Conservation (phyloP, 2,113 vertebrate species). For the Cinclus mexicanus region DNA sequence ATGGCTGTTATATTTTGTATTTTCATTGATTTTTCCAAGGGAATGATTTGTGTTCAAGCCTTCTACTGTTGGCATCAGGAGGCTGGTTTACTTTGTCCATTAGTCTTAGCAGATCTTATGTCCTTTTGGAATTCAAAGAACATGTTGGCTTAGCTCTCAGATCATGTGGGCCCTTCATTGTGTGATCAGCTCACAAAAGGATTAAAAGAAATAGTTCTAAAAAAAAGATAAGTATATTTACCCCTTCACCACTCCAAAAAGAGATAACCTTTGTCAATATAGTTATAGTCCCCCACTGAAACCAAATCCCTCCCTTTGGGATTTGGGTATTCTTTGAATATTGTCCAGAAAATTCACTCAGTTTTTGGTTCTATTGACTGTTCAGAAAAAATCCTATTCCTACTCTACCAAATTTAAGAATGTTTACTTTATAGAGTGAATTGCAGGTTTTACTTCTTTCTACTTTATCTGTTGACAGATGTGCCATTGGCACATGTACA, state of each 20-base stretch:
- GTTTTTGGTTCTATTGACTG: not conserved
- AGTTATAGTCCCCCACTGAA: not conserved
- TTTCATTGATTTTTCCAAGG: not conserved
- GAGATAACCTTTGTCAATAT: not conserved
- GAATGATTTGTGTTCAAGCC: not conserved
- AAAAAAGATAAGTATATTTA: not conserved
- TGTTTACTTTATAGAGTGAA: not conserved
- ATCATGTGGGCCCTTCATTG: not conserved
- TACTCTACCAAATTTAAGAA: not conserved
- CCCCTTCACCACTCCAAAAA: rapidly evolving
- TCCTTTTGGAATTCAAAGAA: not conserved
- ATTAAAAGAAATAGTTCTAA: not conserved
- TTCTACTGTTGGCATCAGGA: not conserved
- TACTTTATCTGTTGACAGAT: not conserved
- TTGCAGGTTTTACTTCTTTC: not conserved
- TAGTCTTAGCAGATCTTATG: not conserved
- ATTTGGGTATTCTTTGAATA: not conserved
- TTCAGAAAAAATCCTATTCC: rapidly evolving
- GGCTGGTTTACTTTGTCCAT: not conserved
- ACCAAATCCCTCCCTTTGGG: not conserved
- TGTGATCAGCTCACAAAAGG: not conserved
- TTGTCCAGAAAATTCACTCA: not conserved
- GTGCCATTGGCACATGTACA: too few species aligned
- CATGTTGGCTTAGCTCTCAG: not conserved
- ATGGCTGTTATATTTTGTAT: not conserved